phyloP scores from a whole-genome alignment of 2,113 vertebrate species.

The Microcebus murinus region DNA sequence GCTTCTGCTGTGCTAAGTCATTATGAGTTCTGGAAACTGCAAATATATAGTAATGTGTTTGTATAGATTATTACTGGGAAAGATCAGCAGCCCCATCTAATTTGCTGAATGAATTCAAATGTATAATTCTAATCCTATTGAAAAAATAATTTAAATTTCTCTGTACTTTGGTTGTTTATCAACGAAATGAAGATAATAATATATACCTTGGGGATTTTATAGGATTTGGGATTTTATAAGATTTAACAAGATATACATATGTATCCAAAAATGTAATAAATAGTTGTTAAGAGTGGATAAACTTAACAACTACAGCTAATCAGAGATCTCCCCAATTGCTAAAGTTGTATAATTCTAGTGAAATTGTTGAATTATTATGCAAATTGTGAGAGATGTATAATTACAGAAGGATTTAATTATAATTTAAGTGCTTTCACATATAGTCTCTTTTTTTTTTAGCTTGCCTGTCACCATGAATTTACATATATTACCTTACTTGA shows the following conservation, averaged over 20 bases:
- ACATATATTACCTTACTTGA: conserved; percentile 18
- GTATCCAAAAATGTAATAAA: neutral
- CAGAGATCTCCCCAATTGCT: conserved; percentile 3
- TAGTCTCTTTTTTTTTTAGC: too few relatives aligned
- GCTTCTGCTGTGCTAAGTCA: neutral
- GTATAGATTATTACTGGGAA: conserved; percentile 13
- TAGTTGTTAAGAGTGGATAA: neutral
- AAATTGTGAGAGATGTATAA: conserved; percentile 34
- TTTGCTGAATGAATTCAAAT: conserved; percentile 43
- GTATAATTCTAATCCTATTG: conserved; percentile 32
- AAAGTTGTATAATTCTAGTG: conserved; percentile 26
- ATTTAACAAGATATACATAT: neutral
- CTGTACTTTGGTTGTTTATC: neutral
- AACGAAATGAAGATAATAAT: conserved; percentile 10
- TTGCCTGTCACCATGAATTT: neutral
- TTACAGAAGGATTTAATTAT: too few relatives aligned
- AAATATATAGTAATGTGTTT: neutral
- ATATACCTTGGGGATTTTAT: neutral
- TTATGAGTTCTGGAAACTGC: conserved; percentile 12
- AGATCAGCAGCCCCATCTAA: neutral
- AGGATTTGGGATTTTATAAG: neutral
- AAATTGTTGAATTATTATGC: conserved; percentile 46
- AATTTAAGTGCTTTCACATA: too few relatives aligned
- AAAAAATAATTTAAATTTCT: conserved; percentile 35
- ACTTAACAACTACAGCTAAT: conserved; percentile 40